Evolutionary conservation across 1,140 invertebrate species (phyloP).

Genomic region (Pissodes strobi): DNA sequence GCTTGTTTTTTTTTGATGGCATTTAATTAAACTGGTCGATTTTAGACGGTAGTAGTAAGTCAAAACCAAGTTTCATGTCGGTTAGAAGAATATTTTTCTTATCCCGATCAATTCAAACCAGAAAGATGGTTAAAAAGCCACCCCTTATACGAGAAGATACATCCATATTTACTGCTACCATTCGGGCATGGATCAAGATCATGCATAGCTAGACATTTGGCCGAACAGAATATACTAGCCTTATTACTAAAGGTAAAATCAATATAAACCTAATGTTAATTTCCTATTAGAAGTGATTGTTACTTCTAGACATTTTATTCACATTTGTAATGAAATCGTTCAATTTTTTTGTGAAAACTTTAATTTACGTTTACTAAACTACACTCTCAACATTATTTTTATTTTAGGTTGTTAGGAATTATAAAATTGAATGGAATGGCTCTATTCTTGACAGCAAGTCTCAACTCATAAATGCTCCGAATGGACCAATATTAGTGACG

Average conservation of each 20-base stretch:
- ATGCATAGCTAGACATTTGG: slow-evolving; percentile 85
- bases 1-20: too few species aligned
- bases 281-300: neutral
- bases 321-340: neutral
- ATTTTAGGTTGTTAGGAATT: slow-evolving; percentile 70
- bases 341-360: neutral
- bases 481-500: slow-evolving; percentile 67
- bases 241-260: slow-evolving; percentile 65
- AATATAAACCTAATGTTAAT: neutral
- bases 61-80: slow-evolving; percentile 83
- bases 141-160: slow-evolving; percentile 59
- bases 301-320: neutral
- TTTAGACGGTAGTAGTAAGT: slow-evolving; percentile 84
- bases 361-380: slow-evolving; percentile 20
- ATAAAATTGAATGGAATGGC: slow-evolving; percentile 71
- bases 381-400: slow-evolving; percentile 41
- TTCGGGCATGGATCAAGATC: slow-evolving; percentile 88
- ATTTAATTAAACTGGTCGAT: slow-evolving; percentile 30
- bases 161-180: slow-evolving; percentile 81
- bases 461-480: slow-evolving; percentile 78
- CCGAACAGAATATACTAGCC: slow-evolving; percentile 85
- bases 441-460: slow-evolving; percentile 67
- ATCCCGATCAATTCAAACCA: slow-evolving; percentile 72
- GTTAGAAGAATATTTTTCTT: slow-evolving; percentile 69
- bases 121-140: slow-evolving; percentile 73